phyloP scores from a whole-genome alignment of 2,888 invertebrate genomes.

The Microdon myrmicae region DNA sequence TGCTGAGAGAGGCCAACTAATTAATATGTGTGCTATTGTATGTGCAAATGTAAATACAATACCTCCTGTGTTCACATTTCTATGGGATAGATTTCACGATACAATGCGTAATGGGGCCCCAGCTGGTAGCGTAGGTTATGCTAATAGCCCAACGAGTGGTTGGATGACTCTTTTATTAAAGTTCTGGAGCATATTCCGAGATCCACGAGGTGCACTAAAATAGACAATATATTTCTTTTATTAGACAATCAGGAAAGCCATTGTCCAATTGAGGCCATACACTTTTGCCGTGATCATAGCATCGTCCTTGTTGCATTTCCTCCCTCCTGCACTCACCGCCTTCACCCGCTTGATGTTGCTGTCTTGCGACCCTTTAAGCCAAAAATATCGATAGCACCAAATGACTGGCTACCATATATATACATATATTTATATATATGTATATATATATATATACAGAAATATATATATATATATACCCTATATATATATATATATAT shows the following conservation, averaged over 20 bases:
- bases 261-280: constrained; percentile 14
- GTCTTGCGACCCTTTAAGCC: constrained; percentile 19
- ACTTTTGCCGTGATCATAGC: constrained; percentile 12
- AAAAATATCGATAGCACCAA: constrained; percentile 9
- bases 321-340: too few relatives aligned
- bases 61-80: constrained; percentile 36
- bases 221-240: constrained; percentile 25
- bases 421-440: constrained; percentile 14
- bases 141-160: constrained; percentile 25
- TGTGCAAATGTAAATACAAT: constrained; percentile 25
- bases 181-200: constrained; percentile 21
- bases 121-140: constrained; percentile 24
- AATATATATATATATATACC: too few relatives aligned
- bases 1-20: constrained; percentile 53
- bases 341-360: too few relatives aligned
- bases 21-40: constrained; percentile 42
- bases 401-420: constrained; percentile 14
- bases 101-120: constrained; percentile 21
- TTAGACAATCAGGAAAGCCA: constrained; percentile 32
- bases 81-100: constrained; percentile 24
- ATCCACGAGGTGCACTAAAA: constrained; percentile 11
- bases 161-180: constrained; percentile 33
- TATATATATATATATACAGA: too few relatives aligned
- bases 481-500: too few relatives aligned
- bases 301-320: too few relatives aligned